Percentiles rank a stretch among this genome's conserved stretches.
Evolutionary conservation across 1,140 invertebrate genomes (phyloP).

Genomic region (Anoplophora glabripennis): DNA sequence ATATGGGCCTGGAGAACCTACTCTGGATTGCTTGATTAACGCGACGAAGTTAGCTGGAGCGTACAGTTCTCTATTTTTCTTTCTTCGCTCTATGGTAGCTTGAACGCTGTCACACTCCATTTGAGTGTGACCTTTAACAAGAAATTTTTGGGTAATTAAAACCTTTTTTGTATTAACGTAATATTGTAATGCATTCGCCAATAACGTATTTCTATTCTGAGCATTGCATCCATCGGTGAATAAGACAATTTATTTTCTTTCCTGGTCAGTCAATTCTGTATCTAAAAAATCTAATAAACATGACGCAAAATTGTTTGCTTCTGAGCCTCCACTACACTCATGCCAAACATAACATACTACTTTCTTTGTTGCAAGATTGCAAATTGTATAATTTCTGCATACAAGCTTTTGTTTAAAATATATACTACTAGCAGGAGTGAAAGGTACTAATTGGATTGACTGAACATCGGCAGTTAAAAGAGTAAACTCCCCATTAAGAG

Average conservation of each 20-base stretch:
- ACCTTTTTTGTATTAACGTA: background rate
- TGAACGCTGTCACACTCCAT: conserved; percentile 10
- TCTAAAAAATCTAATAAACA: background rate
- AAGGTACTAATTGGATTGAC: too few species aligned
- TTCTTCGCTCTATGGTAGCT: background rate
- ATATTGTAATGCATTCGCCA: background rate
- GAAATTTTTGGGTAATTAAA: background rate
- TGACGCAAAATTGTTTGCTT: background rate
- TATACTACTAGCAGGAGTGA: too few species aligned
- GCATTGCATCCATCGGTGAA: conserved; percentile 11
- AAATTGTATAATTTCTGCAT: too few species aligned
- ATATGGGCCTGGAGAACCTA: too few species aligned
- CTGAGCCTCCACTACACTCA: background rate
- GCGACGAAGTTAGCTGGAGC: too few species aligned
- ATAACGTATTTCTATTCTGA: conserved; percentile 1
- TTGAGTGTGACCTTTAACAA: background rate
- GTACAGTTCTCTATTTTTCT: too few species aligned
- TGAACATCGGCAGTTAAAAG: too few species aligned
- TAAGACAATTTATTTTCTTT: background rate
- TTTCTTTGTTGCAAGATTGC: background rate
- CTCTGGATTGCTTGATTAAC: too few species aligned
- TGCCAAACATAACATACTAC: background rate
- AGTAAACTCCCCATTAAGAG: too few species aligned
- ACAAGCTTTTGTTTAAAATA: too few species aligned
- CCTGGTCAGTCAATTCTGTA: background rate